Percentiles rank a stretch among this genome's conserved stretches.
Conservation (phyloP, 2,888 invertebrate species). For the Steinernema carpocapsae region DNA sequence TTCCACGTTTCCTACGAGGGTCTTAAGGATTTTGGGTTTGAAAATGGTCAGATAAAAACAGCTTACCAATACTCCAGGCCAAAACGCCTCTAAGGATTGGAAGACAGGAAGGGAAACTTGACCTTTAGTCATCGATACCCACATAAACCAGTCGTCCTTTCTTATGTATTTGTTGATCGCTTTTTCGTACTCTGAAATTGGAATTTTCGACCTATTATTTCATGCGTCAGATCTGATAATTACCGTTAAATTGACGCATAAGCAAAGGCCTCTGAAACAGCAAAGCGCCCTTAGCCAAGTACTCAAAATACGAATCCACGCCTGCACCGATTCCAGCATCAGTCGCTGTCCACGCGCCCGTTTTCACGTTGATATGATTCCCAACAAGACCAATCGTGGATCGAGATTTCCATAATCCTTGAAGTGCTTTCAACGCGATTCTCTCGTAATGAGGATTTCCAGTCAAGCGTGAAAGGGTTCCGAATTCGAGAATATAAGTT, state of each 20-base stretch:
- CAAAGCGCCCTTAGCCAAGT: slow-evolving; percentile 92
- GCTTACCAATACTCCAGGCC: slow-evolving; percentile 86
- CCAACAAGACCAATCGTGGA: slow-evolving; percentile 79
- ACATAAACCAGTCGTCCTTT: slow-evolving; percentile 96
- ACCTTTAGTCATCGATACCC: slow-evolving; percentile 97
- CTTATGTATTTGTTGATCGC: slow-evolving; percentile 75
- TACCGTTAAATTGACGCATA: slow-evolving; percentile 84
- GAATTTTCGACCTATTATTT: neutral
- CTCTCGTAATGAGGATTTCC: slow-evolving; percentile 83
- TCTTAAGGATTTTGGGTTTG: slow-evolving; percentile 63
- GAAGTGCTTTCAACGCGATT: slow-evolving; percentile 84
- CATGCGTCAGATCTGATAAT: neutral
- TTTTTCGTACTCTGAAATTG: slow-evolving; percentile 70
- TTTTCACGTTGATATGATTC: slow-evolving; percentile 89
- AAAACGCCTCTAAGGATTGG: slow-evolving; percentile 95
- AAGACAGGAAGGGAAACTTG: slow-evolving; percentile 95
- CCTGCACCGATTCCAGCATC: slow-evolving; percentile 88
- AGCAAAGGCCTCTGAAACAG: slow-evolving; percentile 87
- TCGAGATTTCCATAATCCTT: slow-evolving; percentile 83
- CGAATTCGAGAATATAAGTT: slow-evolving; percentile 95
- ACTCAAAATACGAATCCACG: slow-evolving; percentile 88
- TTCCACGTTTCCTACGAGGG: slow-evolving; percentile 80
- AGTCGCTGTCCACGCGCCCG: slow-evolving; percentile 85
- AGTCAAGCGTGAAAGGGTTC: slow-evolving; percentile 74
- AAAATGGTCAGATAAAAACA: too few relatives aligned